Percentiles rank a stretch among this genome's conserved stretches.
Evolutionary conservation across 2,888 invertebrate species (phyloP).

Genomic region (Leucoptera coffeella): DNA sequence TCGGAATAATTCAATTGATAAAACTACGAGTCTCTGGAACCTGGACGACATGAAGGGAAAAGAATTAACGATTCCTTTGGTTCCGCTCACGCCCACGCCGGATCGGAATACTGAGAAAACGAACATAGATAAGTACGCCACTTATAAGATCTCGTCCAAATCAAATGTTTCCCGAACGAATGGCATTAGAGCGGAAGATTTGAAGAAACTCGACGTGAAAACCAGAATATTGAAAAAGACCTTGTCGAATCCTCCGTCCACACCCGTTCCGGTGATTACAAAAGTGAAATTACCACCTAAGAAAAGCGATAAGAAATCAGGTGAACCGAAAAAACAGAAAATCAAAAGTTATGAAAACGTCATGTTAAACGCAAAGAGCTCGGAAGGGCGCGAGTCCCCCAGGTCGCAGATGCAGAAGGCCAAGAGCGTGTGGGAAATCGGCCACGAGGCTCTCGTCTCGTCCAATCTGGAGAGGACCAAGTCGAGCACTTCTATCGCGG

Average conservation of each 20-base stretch:
- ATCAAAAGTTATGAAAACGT: constrained; percentile 29
- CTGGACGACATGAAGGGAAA: constrained; percentile 51
- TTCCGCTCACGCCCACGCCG: constrained; percentile 23
- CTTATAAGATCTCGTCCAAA: constrained; percentile 44
- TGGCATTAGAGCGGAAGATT: constrained; percentile 35
- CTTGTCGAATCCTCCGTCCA: constrained; percentile 45
- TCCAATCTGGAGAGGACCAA: constrained; percentile 39
- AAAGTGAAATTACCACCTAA: constrained; percentile 35
- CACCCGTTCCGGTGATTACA: constrained; percentile 39
- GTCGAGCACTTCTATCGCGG: constrained; percentile 49
- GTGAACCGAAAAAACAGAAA: constrained; percentile 35
- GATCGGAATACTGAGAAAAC: constrained; percentile 38
- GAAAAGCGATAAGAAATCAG: constrained; percentile 33
- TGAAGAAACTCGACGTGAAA: constrained; percentile 47
- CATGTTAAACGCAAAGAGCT: constrained; percentile 29
- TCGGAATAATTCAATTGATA: constrained; percentile 42
- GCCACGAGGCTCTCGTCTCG: constrained; percentile 28
- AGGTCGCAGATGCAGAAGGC: constrained; percentile 45
- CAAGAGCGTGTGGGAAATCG: constrained; percentile 50
- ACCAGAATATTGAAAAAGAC: constrained; percentile 50
- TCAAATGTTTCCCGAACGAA: constrained; percentile 20
- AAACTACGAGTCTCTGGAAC: constrained; percentile 55
- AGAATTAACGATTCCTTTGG: constrained; percentile 31
- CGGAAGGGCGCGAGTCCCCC: constrained; percentile 23
- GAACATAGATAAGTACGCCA: constrained; percentile 42